phyloP scores from a whole-genome alignment of 2,888 invertebrate genomes.

The Phrixothrix hirtus region DNA sequence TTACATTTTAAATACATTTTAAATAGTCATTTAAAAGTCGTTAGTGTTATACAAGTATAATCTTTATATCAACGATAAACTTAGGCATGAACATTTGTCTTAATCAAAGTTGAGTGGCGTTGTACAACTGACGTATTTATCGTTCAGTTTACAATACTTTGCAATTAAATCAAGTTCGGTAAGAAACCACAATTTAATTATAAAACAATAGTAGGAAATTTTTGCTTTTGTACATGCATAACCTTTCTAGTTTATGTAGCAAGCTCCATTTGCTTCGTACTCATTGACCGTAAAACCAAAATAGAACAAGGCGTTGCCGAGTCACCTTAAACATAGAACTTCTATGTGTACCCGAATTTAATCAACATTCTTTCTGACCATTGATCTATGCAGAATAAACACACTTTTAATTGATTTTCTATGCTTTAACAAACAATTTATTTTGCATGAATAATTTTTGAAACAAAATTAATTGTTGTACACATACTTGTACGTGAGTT shows the following conservation, averaged over 20 bases:
- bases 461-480: constrained; percentile 9
- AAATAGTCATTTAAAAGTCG: too few relatives aligned
- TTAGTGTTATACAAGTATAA: too few relatives aligned
- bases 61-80: too few relatives aligned
- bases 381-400: constrained; percentile 36
- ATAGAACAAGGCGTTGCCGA: constrained; percentile 30
- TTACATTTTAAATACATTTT: too few relatives aligned
- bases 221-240: constrained; percentile 2
- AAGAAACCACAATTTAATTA: neutral
- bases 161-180: neutral
- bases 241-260: constrained; percentile 26
- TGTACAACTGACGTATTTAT: too few relatives aligned
- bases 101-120: too few relatives aligned
- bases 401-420: constrained; percentile 38
- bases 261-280: constrained; percentile 29
- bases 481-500: constrained; percentile 9
- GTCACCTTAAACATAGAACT: constrained; percentile 26
- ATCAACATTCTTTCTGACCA: constrained; percentile 38
- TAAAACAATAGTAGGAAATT: neutral
- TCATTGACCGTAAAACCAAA: constrained; percentile 32
- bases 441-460: constrained; percentile 27
- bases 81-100: too few relatives aligned
- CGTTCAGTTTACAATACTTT: too few relatives aligned
- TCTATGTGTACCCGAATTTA: constrained; percentile 29
- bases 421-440: constrained; percentile 29